Evolutionary conservation across 30 jellyfish, hydroid and myxozoan species (phyloP), one percentile per base, ranked within the genome.

Genomic region (Aurelia sp.): DNA sequence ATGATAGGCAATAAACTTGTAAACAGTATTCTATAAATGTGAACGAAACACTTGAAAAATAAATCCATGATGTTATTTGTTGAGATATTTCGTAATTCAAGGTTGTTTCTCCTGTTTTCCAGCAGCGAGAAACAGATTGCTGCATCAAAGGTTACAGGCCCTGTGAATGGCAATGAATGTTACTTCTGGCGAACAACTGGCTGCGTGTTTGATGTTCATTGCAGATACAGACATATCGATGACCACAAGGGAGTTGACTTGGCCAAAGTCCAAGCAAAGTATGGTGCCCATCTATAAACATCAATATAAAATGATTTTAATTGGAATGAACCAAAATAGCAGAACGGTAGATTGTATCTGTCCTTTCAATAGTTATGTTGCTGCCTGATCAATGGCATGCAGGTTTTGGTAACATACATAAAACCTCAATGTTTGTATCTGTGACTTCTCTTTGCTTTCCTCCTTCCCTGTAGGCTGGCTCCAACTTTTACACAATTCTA

Each of bases 121-220:
- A 73, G 88, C 12, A 72, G 31, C 24, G 94, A 73, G 8, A 84
- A 84, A 59, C 66, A 10, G 48, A 64, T 73, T 17, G 70, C 81
- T 35, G 70, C 93, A 10, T 78, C 97, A 40, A 94, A 85, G 65
- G 79, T 84, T 10, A 88, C 97, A 38, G 97, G 97, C 17, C 97
- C 98, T 13, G 97, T 88, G 22, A 89, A 88, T 75, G 97, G 97
- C 38, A 88, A 89, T 80, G 99, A 94, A 63, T 94, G 99, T 71
- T 94, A 88, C 57, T 89, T 88, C 79, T 94, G 99, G 99, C 85
- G 99, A 59, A 85, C 99, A 19, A 89, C 97, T 27, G 99, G 99
- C 9, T 94, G 99, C 76, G 97, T 85, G 24, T 94, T 89, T 76
- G 97, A 88, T 21, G 66, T 70, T 16, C 96, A 90, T 70, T 94